Evolutionary conservation across 2,888 invertebrate genomes (phyloP), one percentile per base, ranked within the genome.

Genomic region (Octonoba sinensis): DNA sequence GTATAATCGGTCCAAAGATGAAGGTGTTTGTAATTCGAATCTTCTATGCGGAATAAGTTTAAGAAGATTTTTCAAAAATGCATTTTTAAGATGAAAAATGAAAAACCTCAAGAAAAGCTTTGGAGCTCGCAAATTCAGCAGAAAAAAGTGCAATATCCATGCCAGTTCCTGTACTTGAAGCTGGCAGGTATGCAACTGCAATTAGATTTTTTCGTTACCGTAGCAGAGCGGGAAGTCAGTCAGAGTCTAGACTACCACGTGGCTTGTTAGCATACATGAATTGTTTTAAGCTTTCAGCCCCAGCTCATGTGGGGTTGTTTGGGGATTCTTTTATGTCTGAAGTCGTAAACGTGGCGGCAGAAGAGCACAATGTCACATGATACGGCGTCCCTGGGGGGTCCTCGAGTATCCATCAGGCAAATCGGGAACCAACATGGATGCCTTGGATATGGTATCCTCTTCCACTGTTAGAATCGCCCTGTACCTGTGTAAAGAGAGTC

Each of bases 271-370:
- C 57, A 47, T 6, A 57, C 27, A 56, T 49, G 51, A 54, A 46
- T 20, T 51, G 46, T 56, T 70, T 36, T 57, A 44, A n/a, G 62
- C 47, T n/a, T 56, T 70, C 49, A 16, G 57, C 16, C 44, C 51
- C 16, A 18, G 15, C 64, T 82, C 66, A 82, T 36, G 83, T 56
- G 18, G 84, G 84, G 44, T 84, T 84, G 36, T n/a, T 84, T 84
- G n/a, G 82, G 56, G 59, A 94, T 91, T 86, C 94, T 91, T 88
- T 95, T 96, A 87, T 95, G 94, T 86, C 96, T 92, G 90, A 96
- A 96, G 90, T 98, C 97, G 90, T 97, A 98, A 82, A 97, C 94
- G 86, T 95, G 93, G 64, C 96, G 93, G 89, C 97, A 97, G 91
- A 96, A 95, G 89, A 97, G 95, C 59, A 98, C 95, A 89, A 96